Conservation (phyloP, 2,797 vertebrate genomes). For the Hybognathus amarus region DNA sequence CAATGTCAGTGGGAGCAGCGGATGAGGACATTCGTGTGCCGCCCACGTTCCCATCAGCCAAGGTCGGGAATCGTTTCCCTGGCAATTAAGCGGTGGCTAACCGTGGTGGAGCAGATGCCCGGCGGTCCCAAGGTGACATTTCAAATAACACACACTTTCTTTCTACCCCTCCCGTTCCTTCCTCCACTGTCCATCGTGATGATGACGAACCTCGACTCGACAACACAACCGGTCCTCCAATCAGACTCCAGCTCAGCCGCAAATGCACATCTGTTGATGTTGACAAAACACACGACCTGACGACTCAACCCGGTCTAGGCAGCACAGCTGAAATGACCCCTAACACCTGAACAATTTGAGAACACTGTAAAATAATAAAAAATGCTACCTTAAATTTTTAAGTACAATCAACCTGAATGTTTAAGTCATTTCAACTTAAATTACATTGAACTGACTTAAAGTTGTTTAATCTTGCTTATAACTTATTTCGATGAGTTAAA, state of each 20-base stretch:
- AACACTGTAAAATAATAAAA: too few relatives aligned
- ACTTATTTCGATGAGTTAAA: too few relatives aligned
- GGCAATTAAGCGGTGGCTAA: constrained; percentile 75
- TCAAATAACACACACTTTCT: constrained; percentile 60
- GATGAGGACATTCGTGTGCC: constrained; percentile 62
- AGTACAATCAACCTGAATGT: too few relatives aligned
- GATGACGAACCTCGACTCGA: neutral
- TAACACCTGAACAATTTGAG: too few relatives aligned
- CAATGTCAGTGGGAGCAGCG: constrained; percentile 75
- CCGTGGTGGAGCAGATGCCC: constrained; percentile 74
- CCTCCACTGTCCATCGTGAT: neutral
- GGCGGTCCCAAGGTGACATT: constrained; percentile 77
- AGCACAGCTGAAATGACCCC: neutral
- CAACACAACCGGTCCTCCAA: neutral
- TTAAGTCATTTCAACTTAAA: too few relatives aligned
- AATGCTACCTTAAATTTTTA: too few relatives aligned
- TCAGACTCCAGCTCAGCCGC: neutral
- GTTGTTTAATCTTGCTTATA: too few relatives aligned
- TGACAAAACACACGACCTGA: neutral
- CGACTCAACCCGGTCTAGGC: neutral
- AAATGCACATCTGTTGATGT: neutral
- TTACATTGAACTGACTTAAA: too few relatives aligned
- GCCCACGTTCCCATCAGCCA: constrained; percentile 64
- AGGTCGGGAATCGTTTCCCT: constrained; percentile 77
- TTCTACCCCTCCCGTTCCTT: neutral